Base-by-base conservation (phyloP, 2,888 invertebrate species). In the Ochropleura leucogaster region DNA sequence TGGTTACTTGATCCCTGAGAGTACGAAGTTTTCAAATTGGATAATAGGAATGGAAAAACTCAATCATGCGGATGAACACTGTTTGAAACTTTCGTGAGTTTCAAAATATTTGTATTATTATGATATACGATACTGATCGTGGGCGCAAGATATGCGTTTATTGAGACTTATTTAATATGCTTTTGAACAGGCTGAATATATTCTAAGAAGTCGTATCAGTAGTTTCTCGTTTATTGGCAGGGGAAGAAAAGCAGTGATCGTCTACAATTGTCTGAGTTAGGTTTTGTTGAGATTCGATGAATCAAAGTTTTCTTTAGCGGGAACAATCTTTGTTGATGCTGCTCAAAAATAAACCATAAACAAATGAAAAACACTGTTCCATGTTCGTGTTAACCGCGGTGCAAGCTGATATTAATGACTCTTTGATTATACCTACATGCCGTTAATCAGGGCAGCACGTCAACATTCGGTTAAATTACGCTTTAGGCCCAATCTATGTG, bases 1-100 rank as follows among this genome's bases (percentile, higher is more conserved):
- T 81, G 71, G 80, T 80, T 80, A 85, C 72, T 72, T 68, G 80
- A 86, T 79, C 72, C 72, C 68, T 57, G 55, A 70, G 59, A 51
- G 74, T 65, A 44, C 63, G 62, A 84, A 83, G 75, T 85, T 86
- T 82, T 74, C 75, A 75, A 74, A 86, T 85, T 86, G 79, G 64
- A 76, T 71, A 74, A 79, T 85, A 74, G 69, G 49, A 72, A 87
- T 76, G 66, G 77, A 71, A 80, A 83, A 85, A 86, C 74, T 80
- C 76, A 86, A 85, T 81, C 73, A 74, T 66, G 69, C 68, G 75
- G 73, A 70, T 72, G 70, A 83, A 86, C 60, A 77, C 77, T 78
- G 74, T 76, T 76, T 55, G 73, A 70, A 85, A 85, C 53, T 79
- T 78, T 63, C 0, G 16, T 14, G 70, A 81, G 69, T 71, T 83